Conservation (phyloP, 1,140 invertebrate genomes). For the Drosophila tristis region DNA sequence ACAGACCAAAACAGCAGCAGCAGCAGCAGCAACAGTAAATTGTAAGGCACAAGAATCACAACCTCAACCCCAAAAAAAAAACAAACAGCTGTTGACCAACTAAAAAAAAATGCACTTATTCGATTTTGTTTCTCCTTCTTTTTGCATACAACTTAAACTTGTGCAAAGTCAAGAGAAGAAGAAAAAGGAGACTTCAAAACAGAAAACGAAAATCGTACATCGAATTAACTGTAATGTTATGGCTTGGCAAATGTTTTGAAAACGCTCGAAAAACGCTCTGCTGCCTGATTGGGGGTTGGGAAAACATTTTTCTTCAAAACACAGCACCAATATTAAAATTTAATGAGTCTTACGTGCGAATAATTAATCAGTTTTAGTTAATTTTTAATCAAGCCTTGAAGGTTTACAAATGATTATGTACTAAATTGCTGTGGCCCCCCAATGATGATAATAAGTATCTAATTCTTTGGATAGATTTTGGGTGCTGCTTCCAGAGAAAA, state of each 20-base stretch:
- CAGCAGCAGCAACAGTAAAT: conserved; percentile 31
- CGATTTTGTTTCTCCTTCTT: not conserved
- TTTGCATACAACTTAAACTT: conserved; percentile 25
- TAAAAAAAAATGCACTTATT: conserved; percentile 20
- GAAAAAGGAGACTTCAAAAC: conserved; percentile 2
- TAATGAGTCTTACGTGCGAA: conserved; percentile 16
- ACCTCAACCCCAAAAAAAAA: conserved; percentile 68
- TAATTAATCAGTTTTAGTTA: conserved; percentile 34
- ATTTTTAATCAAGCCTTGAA: conserved; percentile 18
- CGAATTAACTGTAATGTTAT: conserved; percentile 60
- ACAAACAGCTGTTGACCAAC: conserved; percentile 67
- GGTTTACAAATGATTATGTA: conserved; percentile 21
- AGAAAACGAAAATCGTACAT: conserved; percentile 47
- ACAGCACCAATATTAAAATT: not conserved
- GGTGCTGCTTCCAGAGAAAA: too few species aligned
- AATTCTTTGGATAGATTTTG: too few species aligned
- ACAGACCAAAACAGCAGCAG: conserved; percentile 32
- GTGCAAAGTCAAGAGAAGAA: conserved; percentile 12
- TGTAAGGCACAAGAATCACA: conserved; percentile 59
- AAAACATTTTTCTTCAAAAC: conserved; percentile 25
- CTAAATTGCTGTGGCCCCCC: not conserved
- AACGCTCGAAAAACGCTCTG: conserved; percentile 31
- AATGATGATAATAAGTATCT: not conserved
- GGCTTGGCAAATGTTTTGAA: conserved; percentile 61
- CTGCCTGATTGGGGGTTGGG: conserved; percentile 33